Base-by-base conservation (phyloP, 1,140 invertebrate species). In the Ostrea edulis region DNA sequence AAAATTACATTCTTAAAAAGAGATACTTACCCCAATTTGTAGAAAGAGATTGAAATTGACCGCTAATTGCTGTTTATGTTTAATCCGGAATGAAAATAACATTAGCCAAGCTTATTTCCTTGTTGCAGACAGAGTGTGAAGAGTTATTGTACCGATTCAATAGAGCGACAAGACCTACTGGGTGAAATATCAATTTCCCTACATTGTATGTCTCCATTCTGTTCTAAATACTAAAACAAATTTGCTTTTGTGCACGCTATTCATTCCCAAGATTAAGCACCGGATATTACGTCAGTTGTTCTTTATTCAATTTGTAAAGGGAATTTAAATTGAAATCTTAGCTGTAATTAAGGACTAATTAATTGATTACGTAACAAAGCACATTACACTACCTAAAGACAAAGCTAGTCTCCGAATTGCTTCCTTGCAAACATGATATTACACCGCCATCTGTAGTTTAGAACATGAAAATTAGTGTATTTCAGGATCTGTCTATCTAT, bases 231-330 rank as follows among this genome's bases (percentile, higher is more conserved):
- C 68, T 77, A 77, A 77, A 77, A 77, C 68, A 77, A 77, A 77
- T 77, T 77, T 77, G 68, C 68, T 77, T 77, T 77, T 77, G 68
- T 77, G 68, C 68, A 77, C 22, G 68, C 68, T 29, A 77, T 77
- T 29, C 68, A 77, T 77, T 77, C 11, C 11, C 25, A 29, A 25
- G 25, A 77, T 77, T 77, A 14, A 77, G 29, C 29, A 29, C 68
- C 68, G 68, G 68, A 77, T 29, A 77, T 77, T 77, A 35, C 68
- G 68, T 77, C 22, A 14, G 9, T 77, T 25, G 29, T 77, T 77
- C 68, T 77, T 77, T 77, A 12, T 29, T 12, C 25, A 35, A 35
- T 25, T 77, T 12, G 25, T 35, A 77, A 77, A 22, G 29, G 11
- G 68, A 77, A 77, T 77, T 77, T 35, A 77, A 77, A 77, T 77